Base-by-base conservation (phyloP, 2,113 vertebrate genomes). In the Leptosomus discolor region DNA sequence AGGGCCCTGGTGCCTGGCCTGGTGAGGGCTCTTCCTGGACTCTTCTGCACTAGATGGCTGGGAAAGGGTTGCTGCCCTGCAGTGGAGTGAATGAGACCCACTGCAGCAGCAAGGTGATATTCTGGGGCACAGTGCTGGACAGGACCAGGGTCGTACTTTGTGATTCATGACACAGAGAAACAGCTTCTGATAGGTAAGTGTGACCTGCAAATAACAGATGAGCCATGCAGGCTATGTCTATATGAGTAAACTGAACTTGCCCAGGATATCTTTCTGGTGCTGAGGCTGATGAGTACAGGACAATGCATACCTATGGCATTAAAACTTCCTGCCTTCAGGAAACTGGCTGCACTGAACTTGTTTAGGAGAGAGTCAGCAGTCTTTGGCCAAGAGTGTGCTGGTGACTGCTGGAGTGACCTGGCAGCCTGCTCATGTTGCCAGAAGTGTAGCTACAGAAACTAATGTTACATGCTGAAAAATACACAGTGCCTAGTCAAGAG, bases 201-300 rank as follows among this genome's bases (percentile, higher is more conserved):
- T 0, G 1, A 51, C 22, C 54, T 51, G 45, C 16, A 64, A 63
- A 11, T 8, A 53, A 17, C 26, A 45, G 29, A 18, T 1, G 6
- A 81, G 22, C 45, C 50, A 34, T 1, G 1, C 16, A 23, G 14
- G 14, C 39, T 10, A 0, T 16, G 19, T n/a, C 39, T 41, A 6
- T 30, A 32, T 3, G 4, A 67, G 29, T 2, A 41, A 63, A 50
- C 7, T 0, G 3, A 16, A 30, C 18, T 29, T 61, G 12, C 10
- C 30, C 2, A 2, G 36, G 12, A 50, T 30, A 65, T 20, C 5
- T 51, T 34, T n/a, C 37, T 22, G 5, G 24, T 43, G 20, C 22
- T 39, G 36, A 90, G 46, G 24, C n/a, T 81, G 81, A 45, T 2
- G 4, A 41, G 24, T 43, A 56, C 9, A 30, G 9, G 56, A 57